Conservation (phyloP, 2,113 vertebrate species). For the Cinclus mexicanus region DNA sequence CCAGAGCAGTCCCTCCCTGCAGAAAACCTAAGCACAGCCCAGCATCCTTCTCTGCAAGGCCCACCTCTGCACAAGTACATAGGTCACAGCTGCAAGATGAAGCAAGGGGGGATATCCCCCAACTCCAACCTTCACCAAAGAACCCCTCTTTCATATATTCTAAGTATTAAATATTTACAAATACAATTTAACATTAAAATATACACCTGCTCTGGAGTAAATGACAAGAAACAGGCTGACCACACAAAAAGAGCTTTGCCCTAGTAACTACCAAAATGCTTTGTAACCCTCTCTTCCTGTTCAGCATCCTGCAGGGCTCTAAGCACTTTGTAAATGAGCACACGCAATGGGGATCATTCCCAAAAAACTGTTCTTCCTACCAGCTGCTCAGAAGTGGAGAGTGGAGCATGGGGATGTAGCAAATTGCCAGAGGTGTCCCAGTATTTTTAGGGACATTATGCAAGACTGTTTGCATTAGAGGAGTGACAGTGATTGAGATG, state of each 20-base stretch:
- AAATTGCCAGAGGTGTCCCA: background rate
- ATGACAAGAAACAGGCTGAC: background rate
- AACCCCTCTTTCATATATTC: background rate
- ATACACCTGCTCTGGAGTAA: background rate
- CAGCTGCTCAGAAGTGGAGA: background rate
- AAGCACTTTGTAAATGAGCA: background rate
- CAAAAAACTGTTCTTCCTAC: background rate
- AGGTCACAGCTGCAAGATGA: background rate
- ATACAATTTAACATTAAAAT: background rate
- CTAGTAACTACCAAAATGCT: background rate
- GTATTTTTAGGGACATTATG: background rate
- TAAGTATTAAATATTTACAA: background rate
- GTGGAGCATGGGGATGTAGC: background rate
- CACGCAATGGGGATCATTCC: background rate
- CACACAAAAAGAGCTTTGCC: accelerated
- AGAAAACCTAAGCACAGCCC: background rate
- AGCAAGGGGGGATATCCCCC: background rate
- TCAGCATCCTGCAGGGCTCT: background rate
- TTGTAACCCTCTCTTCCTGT: background rate
- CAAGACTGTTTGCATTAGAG: background rate
- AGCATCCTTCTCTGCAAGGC: background rate
- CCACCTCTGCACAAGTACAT: background rate
- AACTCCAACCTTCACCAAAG: background rate
- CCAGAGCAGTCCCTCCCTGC: background rate
- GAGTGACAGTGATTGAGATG: background rate